A percentile compares a stretch with the other conserved stretches of the same genome.
Evolutionary conservation across 2,797 vertebrate species (phyloP).

Genomic region (Oreortyx pictus): DNA sequence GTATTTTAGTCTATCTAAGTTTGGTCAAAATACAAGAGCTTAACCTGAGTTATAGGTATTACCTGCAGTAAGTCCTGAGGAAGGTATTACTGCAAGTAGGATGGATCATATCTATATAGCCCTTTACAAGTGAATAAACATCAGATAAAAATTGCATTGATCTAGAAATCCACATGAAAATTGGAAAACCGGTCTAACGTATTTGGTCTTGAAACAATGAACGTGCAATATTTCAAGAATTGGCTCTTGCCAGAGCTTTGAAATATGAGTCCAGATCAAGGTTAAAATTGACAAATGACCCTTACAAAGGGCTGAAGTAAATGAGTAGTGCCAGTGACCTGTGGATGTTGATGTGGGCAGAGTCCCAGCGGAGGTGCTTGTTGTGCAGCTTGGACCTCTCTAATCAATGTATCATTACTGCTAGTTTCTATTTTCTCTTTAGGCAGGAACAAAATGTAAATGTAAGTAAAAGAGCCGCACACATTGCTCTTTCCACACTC

Average conservation of each 20-base stretch:
- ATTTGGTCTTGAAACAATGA: background rate
- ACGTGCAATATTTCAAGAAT: background rate
- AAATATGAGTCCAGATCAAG: accelerated
- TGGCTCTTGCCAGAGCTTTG: background rate
- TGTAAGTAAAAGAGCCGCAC: background rate
- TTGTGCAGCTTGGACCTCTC: background rate
- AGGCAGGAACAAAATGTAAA: background rate
- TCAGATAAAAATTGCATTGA: background rate
- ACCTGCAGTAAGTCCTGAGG: background rate
- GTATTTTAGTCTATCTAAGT: background rate
- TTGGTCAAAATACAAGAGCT: background rate
- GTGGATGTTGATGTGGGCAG: background rate
- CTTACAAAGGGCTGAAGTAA: background rate
- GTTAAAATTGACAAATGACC: background rate
- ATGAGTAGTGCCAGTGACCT: background rate
- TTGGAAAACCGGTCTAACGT: background rate
- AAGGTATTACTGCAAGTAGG: background rate
- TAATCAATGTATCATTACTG: background rate
- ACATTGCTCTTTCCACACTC: constrained; percentile 30
- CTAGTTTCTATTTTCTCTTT: constrained; percentile 27
- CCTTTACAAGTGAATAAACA: background rate
- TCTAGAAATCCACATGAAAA: background rate
- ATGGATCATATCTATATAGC: background rate
- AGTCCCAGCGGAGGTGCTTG: background rate
- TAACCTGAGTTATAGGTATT: background rate